Conservation (phyloP, 2,888 invertebrate genomes). For the Incurvaria masculella region DNA sequence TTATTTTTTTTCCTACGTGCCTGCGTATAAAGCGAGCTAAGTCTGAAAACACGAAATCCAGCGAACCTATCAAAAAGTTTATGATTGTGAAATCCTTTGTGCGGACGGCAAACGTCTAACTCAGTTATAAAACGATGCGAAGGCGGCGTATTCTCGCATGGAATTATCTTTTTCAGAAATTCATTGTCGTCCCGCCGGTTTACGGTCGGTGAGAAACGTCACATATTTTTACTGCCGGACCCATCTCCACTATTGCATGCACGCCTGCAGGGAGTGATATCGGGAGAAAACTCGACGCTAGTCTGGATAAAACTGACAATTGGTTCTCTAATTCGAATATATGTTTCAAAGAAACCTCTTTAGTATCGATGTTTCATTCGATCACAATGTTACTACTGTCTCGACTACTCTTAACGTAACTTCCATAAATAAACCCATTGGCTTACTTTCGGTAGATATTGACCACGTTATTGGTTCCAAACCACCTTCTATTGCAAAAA, state of each 20-base stretch:
- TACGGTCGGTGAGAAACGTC: slow-evolving; percentile 40
- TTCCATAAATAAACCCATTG: too few relatives aligned
- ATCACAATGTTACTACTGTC: too few relatives aligned
- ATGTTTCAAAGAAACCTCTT: too few relatives aligned
- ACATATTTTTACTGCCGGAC: slow-evolving; percentile 51
- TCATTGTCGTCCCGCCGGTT: slow-evolving; percentile 50
- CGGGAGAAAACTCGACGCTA: not conserved
- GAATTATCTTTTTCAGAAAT: slow-evolving; percentile 52
- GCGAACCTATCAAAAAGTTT: slow-evolving; percentile 50
- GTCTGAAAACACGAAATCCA: slow-evolving; percentile 48
- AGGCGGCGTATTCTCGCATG: slow-evolving; percentile 21
- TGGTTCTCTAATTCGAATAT: too few relatives aligned
- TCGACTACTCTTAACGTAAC: too few relatives aligned
- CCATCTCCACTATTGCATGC: slow-evolving; percentile 1
- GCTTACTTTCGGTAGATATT: too few relatives aligned
- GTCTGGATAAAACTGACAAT: too few relatives aligned
- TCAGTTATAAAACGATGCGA: slow-evolving; percentile 39
- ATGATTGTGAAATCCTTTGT: slow-evolving; percentile 40
- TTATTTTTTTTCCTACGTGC: slow-evolving; percentile 10
- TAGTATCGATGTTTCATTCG: too few relatives aligned
- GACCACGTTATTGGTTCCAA: too few relatives aligned
- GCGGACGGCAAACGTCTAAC: slow-evolving; percentile 27
- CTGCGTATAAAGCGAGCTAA: slow-evolving; percentile 40
- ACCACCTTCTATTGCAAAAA: too few relatives aligned
- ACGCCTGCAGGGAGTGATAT: not conserved